Evolutionary conservation across 2,797 vertebrate genomes (phyloP), one percentile per base, ranked within the genome.

Genomic region (Heterohyrax brucei): DNA sequence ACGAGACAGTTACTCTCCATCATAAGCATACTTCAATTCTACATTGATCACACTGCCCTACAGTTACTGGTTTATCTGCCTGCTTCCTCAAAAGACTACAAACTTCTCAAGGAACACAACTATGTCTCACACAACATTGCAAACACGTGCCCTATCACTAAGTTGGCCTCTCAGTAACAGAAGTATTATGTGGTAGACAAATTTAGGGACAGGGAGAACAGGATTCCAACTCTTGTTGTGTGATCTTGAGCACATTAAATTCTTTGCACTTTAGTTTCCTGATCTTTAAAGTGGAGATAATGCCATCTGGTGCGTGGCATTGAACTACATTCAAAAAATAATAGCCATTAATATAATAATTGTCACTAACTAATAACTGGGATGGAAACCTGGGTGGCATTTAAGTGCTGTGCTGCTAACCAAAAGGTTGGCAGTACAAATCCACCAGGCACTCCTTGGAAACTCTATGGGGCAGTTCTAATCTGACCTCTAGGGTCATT

Each of bases 341-440:
- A 70, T 53, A 72, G 39, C n/a, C 72, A 77, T n/a, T 87, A 82
- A 87, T 66, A 80, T 86, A 86, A 91, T 91, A 86, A 91, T 91
- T 44, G 77, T 62, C 66, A 80, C 53, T 30, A 77, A 89, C 68
- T 56, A 91, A 75, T 64, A 93, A 83, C 13, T 87, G 50, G 77
- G 18, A 79, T 86, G 39, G 44, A 39, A 39, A 39, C 39, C 39
- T 3, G 39, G 39, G 39, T 3, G 39, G 39, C 39, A 39, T 39
- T 39, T 39, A 39, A 39, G 39, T 39, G 39, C 39, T 39, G 39
- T 39, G 39, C 39, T 39, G 39, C 39, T 39, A 39, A 39, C 39
- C 39, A 39, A 39, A 39, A 39, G 39, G 39, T 39, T 39, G 39
- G 39, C 39, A 39, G 39, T 39, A 39, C 39, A 3, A 39, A 39